Evolutionary conservation across 2,113 vertebrate genomes (phyloP), one percentile per base, ranked within the genome.

Genomic region (Halcyon malimbica): DNA sequence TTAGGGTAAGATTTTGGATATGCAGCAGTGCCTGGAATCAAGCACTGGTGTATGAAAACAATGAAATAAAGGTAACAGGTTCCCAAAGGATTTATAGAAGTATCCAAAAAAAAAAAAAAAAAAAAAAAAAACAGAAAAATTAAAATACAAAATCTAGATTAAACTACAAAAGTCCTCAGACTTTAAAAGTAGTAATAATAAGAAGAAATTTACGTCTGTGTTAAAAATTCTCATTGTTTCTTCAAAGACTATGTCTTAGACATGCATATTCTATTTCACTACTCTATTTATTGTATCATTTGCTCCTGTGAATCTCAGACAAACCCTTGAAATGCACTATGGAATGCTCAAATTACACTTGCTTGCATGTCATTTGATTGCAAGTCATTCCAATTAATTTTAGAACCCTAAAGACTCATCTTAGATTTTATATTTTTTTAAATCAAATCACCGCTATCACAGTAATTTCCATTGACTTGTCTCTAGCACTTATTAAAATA

Each of bases 401-500:
- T 16, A 62, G 73, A 70, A 7, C 1, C 3, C 24, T 25, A 9
- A 10, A 9, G 16, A 42, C 51, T 81, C 14, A 73, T 9, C 16
- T 17, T 53, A 84, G 31, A 54, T 1, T n/a, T 54, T 56, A 21
- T 56, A 9, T 83, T 84, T 62, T 7, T n/a, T 9, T 41, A 42
- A 59, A 33, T 31, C 21, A 74, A 68, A 77, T 90, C 54, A 84
- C 17, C 37, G 16, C 6, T 67, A 78, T 54, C 39, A 57, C 31
- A 70, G 48, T 68, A 57, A 75, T 95, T 95, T 87, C 33, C 46
- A 56, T 37, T 92, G 29, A 78, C 23, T 84, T 51, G 21, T 78
- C 69, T 82, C 62, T 71, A 92, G 56, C 51, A 74, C 26, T 93
- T 77, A 92, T 50, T 90, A 86, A 92, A 74, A 92, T 67, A 63